Conservation (phyloP, 2,888 invertebrate genomes). For the Pecten maximus region DNA sequence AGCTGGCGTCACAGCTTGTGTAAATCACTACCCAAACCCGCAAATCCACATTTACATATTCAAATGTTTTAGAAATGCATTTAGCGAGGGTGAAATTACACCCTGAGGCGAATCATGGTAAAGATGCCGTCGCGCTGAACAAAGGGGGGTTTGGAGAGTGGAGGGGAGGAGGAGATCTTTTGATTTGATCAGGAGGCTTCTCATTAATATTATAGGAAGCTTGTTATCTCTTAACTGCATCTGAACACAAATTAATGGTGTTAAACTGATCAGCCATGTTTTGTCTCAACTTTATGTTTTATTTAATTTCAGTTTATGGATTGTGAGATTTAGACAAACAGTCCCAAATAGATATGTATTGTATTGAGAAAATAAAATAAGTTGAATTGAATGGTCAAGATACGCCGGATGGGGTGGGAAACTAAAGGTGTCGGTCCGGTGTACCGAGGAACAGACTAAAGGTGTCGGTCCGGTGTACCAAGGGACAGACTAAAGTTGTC, state of each 20-base stretch:
- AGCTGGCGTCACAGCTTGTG: conserved; percentile 11
- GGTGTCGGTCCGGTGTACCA: too few relatives aligned
- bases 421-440: too few relatives aligned
- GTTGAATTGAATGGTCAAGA: too few relatives aligned
- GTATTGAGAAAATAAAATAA: too few relatives aligned
- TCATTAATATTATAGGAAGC: background rate
- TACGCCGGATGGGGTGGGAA: too few relatives aligned
- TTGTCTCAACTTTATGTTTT: background rate
- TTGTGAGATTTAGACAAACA: too few relatives aligned
- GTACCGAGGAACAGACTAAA: too few relatives aligned
- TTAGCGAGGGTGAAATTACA: background rate
- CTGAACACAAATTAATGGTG: background rate
- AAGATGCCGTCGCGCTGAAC: background rate
- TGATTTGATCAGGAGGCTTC: background rate
- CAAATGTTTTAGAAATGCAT: conserved; percentile 11
- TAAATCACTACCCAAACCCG: background rate
- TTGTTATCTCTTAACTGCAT: conserved; percentile 1
- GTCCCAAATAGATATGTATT: too few relatives aligned
- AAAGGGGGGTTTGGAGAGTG: background rate
- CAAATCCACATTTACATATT: conserved; percentile 15
- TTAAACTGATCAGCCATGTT: background rate
- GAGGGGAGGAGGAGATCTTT: background rate
- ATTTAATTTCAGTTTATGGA: too few relatives aligned
- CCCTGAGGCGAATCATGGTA: background rate
- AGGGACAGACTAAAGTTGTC: too few relatives aligned